Base-by-base conservation (phyloP, 1,140 invertebrate genomes). In the Chymomyza costata region DNA sequence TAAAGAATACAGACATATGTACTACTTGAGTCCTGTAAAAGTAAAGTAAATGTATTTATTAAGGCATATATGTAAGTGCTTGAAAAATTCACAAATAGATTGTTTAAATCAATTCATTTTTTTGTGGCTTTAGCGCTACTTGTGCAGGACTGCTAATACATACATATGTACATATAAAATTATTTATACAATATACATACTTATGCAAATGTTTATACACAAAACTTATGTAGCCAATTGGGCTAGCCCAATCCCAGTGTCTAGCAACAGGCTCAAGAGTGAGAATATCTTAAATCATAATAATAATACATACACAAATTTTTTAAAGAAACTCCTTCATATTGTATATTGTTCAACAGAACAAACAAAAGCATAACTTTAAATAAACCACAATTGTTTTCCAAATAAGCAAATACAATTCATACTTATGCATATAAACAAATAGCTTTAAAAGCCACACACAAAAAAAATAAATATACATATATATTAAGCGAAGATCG, bases 261-360 rank as follows among this genome's bases (percentile, higher is more conserved):
- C 71, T 69, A 73, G 69, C 53, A 53, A 64, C 65, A 64, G 62
- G 71, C 66, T 78, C 66, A 78, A 73, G 71, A 78, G 71, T 78
- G 71, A 78, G 71, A 78, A 71, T 78, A 59, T 60, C 47, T 38
- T 48, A 48, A 37, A 50, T 59, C 46, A 60, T 40, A 61, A 28
- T n/a, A 37, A 18, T 11, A 57, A 49, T 37, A 54, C 38, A 71
- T 57, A 62, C 54, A 52, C 30, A 50, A 62, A 76, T 55, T 76
- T 64, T 64, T 74, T 45, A 39, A 65, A 47, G 7, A 45, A 46
- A 49, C 10, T 25, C 19, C 34, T 62, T 38, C 53, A 53, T 48
- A 58, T 45, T 60, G 54, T 32, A 50, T 59, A 45, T 49, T 43
- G 14, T 18, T 18, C 30, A 32, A 18, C 2, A 43, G 28, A 41